These are phyloP conservation scores for Conus canariensis DNA, from an alignment of 2,888 invertebrate species.

Conservation along the genomic window DNA sequence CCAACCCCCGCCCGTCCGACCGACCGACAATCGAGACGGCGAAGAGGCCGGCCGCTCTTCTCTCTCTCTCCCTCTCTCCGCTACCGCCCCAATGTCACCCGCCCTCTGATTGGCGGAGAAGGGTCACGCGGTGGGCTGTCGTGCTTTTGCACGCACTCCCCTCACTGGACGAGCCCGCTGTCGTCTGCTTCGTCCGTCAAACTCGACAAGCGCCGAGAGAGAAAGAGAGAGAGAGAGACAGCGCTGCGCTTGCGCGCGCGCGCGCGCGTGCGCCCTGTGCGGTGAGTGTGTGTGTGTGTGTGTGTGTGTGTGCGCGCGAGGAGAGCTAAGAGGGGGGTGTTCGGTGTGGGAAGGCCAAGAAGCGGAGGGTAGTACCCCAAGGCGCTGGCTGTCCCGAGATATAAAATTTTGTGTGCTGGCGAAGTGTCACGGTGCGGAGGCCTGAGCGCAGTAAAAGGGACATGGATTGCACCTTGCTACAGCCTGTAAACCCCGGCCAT, in stretches of 20 bases:
- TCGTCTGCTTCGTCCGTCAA: constrained; percentile 36
- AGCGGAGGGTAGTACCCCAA: not conserved
- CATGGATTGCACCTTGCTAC: constrained; percentile 12
- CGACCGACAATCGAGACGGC: too few species aligned
- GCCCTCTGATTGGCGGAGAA: constrained; percentile 3
- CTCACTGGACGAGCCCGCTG: not conserved
- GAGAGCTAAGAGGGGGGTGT: not conserved
- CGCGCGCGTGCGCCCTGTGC: not conserved
- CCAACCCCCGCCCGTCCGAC: not conserved
- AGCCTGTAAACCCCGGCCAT: constrained; percentile 4
- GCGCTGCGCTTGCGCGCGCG: not conserved
- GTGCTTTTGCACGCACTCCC: constrained; percentile 26
- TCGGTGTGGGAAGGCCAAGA: not conserved
- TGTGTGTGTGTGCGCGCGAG: not conserved
- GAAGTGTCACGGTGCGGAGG: not conserved
- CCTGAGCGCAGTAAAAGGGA: not conserved
- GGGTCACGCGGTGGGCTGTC: constrained; percentile 30
- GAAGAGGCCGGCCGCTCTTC: not conserved
- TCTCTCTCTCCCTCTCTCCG: not conserved
- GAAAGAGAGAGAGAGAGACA: not conserved
- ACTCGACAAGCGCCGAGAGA: not conserved
- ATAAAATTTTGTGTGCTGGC: constrained; percentile 31
- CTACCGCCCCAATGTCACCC: not conserved
- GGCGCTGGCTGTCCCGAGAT: constrained; percentile 12
- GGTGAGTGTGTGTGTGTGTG: not conserved